Evolutionary conservation across 2,113 vertebrate species (phyloP), one percentile per base, ranked within the genome.

Genomic region (Ancistrus triradiatus): DNA sequence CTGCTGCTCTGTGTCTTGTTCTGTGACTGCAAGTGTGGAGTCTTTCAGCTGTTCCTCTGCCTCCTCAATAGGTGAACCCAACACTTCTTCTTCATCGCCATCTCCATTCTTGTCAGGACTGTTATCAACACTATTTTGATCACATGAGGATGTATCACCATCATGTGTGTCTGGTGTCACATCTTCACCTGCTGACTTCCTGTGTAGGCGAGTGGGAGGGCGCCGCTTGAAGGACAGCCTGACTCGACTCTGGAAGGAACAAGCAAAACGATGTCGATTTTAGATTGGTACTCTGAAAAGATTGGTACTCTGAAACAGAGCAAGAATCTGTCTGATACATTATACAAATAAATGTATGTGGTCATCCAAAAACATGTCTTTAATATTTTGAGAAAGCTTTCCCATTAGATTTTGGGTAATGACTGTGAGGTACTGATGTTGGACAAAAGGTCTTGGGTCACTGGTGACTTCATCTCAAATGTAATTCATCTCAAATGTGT

Each of bases 151-250:
- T 25, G 28, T 21, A 13, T 19, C 11, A 4, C 37, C 55, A 5
- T 55, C 63, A 0, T 28, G 37, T 3, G 63, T 40, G 22, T 62
- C 66, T 24, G 46, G 2, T 6, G 18, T 50, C 0, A 25, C 52
- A 37, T 86, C 84, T 38, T 85, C 86, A 25, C 75, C 75, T 8
- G 65, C 59, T 2, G 87, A 87, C 70, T 80, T 83, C 43, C 88
- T 80, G 85, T 86, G 86, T 49, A 74, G 86, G n/a, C 88, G 78
- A 0, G 85, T 83, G 43, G 88, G 86, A 0, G 78, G 86, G 1
- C 87, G 83, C 17, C 88, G 80, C 52, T 86, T 90, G 69, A 90
- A 79, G 1, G 87, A 88, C 9, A 87, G 75, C 4, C 87, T 79
- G 10, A 80, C 80, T 4, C 88, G 85, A 33, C 78, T 83, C 88